These are phyloP conservation scores for Clarias gariepinus DNA, from an alignment of 2,113 vertebrate genomes.

Conservation along the genomic window DNA sequence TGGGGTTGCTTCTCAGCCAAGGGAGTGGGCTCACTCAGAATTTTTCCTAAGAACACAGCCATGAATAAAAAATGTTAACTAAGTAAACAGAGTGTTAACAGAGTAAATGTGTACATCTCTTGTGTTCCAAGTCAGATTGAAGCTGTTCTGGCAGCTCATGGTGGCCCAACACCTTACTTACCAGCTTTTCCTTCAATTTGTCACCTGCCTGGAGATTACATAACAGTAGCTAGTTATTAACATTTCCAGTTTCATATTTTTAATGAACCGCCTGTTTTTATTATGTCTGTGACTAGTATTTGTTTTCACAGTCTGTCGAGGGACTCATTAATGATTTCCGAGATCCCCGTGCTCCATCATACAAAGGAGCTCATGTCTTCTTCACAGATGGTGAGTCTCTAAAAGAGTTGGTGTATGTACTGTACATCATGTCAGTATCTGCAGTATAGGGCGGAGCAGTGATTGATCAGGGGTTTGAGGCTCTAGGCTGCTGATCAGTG, in stretches of 20 bases:
- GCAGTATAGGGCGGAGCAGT: neutral
- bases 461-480: no score
- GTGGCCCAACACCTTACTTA: neutral
- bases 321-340: constrained; percentile 94
- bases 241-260: neutral
- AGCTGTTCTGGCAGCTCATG: neutral
- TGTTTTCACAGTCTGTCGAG: constrained; percentile 83
- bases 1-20: no score
- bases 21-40: no score
- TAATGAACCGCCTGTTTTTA: neutral
- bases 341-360: constrained; percentile 84
- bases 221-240: neutral
- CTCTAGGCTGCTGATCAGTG: no score
- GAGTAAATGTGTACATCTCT: neutral
- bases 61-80: no score
- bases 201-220: neutral
- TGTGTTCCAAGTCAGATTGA: neutral
- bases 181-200: neutral
- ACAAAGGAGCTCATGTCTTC: constrained; percentile 92
- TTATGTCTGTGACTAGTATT: neutral
- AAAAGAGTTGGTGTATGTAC: neutral
- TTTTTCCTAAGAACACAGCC: no score
- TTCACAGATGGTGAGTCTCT: constrained; percentile 94
- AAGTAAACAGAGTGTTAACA: no score
- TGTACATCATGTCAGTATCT: neutral